Evolutionary conservation across 1,140 invertebrate species (phyloP).

Genomic region (Aphelenchoides besseyi): DNA sequence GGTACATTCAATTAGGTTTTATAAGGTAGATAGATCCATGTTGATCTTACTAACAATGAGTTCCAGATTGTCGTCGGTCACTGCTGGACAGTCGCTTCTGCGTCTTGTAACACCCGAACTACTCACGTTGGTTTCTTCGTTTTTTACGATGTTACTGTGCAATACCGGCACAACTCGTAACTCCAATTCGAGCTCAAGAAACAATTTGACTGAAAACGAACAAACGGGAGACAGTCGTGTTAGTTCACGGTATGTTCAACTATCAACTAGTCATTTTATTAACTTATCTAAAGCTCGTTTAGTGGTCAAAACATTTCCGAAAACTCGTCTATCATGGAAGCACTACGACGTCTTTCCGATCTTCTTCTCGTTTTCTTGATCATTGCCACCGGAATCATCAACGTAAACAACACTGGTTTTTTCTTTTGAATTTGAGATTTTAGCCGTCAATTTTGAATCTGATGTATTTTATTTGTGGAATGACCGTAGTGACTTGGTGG

Average conservation of each 20-base stretch:
- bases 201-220: conserved; percentile 27
- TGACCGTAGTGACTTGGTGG: conserved; percentile 59
- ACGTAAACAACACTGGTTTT: conserved; percentile 3
- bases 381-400: conserved; percentile 34
- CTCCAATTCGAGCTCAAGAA: conserved; percentile 26
- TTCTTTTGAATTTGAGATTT: conserved; percentile 19
- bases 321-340: conserved; percentile 13
- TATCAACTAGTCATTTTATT: background rate
- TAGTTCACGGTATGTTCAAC: conserved; percentile 28
- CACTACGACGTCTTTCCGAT: conserved; percentile 35
- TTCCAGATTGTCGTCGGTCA: conserved; percentile 27
- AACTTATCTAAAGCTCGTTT: background rate
- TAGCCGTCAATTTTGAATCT: conserved; percentile 56
- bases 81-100: conserved; percentile 19
- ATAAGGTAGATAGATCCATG: conserved; percentile 50
- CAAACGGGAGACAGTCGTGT: conserved; percentile 8
- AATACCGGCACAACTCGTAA: conserved; percentile 7
- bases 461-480: conserved; percentile 51
- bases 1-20: conserved; percentile 49
- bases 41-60: too few relatives aligned
- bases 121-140: conserved; percentile 41
- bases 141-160: conserved; percentile 51
- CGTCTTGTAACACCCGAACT: conserved; percentile 52
- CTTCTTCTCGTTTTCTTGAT: conserved; percentile 31
- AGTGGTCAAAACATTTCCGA: too few relatives aligned